Base-by-base conservation (phyloP, 1,140 invertebrate species). In the Amphibalanus amphitrite region DNA sequence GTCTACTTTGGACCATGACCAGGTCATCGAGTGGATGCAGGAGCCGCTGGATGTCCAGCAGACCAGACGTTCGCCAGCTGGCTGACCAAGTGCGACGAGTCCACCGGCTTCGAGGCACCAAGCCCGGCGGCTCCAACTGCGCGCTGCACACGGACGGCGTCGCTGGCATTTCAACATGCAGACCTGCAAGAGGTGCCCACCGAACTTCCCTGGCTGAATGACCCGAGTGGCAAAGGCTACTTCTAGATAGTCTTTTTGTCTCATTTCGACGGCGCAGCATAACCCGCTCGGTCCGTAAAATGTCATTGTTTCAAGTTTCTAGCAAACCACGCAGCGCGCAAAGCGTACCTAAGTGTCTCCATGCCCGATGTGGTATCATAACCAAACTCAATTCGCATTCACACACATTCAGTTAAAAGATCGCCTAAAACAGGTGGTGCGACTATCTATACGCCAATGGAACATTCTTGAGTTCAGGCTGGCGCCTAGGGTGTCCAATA, bases 1-100 rank as follows among this genome's bases (percentile, higher is more conserved):
- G 93, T 95, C 8, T 97, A 95, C 82, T 96, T 97, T 78, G 92
- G 0, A 97, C 93, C n/a, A 95, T 95, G 90, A 95, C 92, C 92
- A 94, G 81, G 93, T 95, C 0, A 93, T 97, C 75, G 92, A 96
- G 79, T 97, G 94, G 93, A 94, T 97, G 79, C 92, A 95, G 78
- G 94, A 93, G 77, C 93, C 93, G 17, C 85, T 89, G 65, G 92
- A 91, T 3, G 79, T 92, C 72, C 84, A 86, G 33, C 90, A 94
- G 78, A 86, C 90, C 15, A 92, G 82, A 93, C 88, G 82, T 95
- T 95, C 81, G 92, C 94, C 77, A 89, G 92, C 26, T 96, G 92
- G 92, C 89, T 89, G 83, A 93, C 95, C 82, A 94, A 93, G 86
- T 94, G 92, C 77, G 81, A 86, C 28, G 82, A 69, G 8, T 90